Evolutionary conservation across 2,113 vertebrate genomes (phyloP), one percentile per base, ranked within the genome.

Genomic region (Grammomys dolichurus): DNA sequence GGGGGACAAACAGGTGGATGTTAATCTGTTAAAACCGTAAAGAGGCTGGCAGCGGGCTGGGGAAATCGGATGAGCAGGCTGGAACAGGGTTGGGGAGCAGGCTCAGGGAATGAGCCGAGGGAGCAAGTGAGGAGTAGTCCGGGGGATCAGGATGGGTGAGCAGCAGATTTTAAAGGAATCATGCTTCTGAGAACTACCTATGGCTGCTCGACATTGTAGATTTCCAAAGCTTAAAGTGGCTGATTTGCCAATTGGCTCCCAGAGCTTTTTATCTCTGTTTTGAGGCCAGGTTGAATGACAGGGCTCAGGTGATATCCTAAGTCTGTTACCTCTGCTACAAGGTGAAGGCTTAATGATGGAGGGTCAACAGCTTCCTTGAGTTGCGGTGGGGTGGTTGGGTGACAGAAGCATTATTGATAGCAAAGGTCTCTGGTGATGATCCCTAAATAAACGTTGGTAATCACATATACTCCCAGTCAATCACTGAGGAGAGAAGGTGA

Each of bases 381-480:
- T 22, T 76, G 70, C 43, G 54, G 65, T 20, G 40, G 72, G 51
- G n/a, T 48, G 13, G 11, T 4, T 67, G 72, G 16, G 24, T 85
- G 33, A 46, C 10, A 16, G 60, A 87, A 78, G 19, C 31, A 26
- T 16, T 4, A 31, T 4, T 0, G 0, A 40, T 8, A 22, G 70
- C 33, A 31, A 8, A 63, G 5, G 8, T 58, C 17, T 88, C 9
- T 87, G 8, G 1, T 10, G 1, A 9, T 0, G 16, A 17, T 2
- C 0, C 24, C 46, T 13, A 4, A 10, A 0, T 36, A 31, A 77
- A 17, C 24, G 60, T 58, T 33, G 46, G 51, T 58, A 20, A 40
- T 43, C 5, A 12, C 1, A 31, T 0, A 2, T 0, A 33, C 12
- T 43, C 58, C 26, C 33, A 31, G 36, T 20, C 4, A 40, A 2